These are phyloP conservation scores for Drosophila vallismaia DNA, from an alignment of 2,888 invertebrate species.

Conservation along the genomic window DNA sequence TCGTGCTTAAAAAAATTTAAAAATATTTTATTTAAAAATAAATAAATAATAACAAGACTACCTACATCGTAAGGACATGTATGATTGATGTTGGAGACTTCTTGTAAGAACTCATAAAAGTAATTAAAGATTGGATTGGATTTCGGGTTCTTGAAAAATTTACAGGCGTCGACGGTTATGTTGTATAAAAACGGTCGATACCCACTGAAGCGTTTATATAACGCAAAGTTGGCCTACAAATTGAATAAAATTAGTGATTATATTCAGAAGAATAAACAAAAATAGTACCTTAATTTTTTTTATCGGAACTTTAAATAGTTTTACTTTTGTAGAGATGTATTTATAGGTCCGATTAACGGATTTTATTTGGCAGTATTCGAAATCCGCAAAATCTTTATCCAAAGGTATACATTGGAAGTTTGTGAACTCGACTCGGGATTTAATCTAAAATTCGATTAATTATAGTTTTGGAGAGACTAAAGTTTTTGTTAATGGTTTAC, in stretches of 20 bases:
- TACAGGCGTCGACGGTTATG: conserved; percentile 8
- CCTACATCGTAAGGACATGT: conserved; percentile 8
- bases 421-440: neutral
- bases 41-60: neutral
- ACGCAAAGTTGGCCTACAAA: too few species aligned
- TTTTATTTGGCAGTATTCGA: neutral
- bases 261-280: neutral
- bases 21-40: neutral
- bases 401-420: neutral
- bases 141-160: neutral
- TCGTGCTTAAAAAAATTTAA: conserved; percentile 1
- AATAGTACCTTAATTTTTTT: neutral
- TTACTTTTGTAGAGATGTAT: neutral
- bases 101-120: conserved; percentile 5
- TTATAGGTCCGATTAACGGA: neutral
- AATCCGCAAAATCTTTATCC: neutral
- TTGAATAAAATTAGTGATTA: too few species aligned
- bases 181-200: conserved; percentile 24
- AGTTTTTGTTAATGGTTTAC: neutral
- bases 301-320: neutral
- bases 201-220: neutral
- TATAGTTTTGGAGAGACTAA: neutral
- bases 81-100: conserved; percentile 16
- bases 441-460: neutral
- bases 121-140: neutral